Base-by-base conservation (phyloP, 2,797 vertebrate species). In the Atherinosoma microstoma region DNA sequence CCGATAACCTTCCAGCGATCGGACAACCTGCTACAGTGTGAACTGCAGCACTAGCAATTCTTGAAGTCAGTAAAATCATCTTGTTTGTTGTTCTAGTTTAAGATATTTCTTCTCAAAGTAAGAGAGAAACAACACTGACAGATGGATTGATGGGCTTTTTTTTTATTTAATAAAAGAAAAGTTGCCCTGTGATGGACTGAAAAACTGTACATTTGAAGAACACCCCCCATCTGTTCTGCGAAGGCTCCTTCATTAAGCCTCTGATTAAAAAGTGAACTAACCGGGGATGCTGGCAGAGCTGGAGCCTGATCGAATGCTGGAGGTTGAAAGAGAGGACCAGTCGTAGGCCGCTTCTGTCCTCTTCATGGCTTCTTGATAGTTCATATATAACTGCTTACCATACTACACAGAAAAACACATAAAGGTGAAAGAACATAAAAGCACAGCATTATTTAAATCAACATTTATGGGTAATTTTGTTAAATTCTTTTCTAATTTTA, bases 291-390 rank as follows among this genome's bases (percentile, higher is more conserved):
- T 98, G 72, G 96, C 96, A 24, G 97, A 98, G 80, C 98, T 98
- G 87, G 96, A 98, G 76, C 96, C 98, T 18, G 98, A 99, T 81
- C 97, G 96, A 88, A 99, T 98, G 88, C 98, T 99, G 83, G 98
- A 95, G 80, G 96, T 98, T 57, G 98, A 99, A 58, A 99, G 93
- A 36, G 98, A 99, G 30, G 98, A 98, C 98, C 98, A 99, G 59
- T 99, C 98, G 59, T 97, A 99, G 0, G 97, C 97, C 0, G 97
- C 96, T 87, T 99, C 98, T 4, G 98, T 97, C 78, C 97, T 96
- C 93, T 98, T 99, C 95, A 98, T 20, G 34, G 98, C 98, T 87
- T 99, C 98, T 90, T 99, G 98, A 92, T 99, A 99, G 93, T 99
- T 99, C 72, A 94, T 77, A 65, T 98, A 99, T 0, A 99, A 93